These are phyloP conservation scores for Ommatoiulus sabulosus DNA, from an alignment of 2,888 invertebrate species.

Conservation along the genomic window DNA sequence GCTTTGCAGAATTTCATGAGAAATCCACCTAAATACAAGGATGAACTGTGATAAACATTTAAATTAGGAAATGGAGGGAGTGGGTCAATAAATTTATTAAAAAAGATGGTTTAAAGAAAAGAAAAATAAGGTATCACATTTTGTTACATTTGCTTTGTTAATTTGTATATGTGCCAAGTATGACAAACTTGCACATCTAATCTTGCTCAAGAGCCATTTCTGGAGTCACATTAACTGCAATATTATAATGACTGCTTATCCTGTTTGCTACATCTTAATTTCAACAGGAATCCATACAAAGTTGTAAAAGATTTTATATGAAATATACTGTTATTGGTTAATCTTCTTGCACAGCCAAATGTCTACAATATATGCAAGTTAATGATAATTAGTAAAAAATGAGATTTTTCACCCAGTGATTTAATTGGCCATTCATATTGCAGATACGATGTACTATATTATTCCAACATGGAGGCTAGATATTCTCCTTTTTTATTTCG, in stretches of 20 bases:
- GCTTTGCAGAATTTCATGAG: conserved; percentile 73
- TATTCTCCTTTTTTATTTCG: neutral
- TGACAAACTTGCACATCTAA: neutral
- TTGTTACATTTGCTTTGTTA: too few species aligned
- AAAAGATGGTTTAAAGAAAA: neutral
- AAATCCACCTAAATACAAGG: conserved; percentile 61
- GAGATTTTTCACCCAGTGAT: neutral
- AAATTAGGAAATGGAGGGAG: neutral
- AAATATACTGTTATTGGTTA: too few species aligned
- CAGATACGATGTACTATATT: neutral
- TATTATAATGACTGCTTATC: neutral
- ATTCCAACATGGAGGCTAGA: neutral
- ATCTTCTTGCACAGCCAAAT: too few species aligned
- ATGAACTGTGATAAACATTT: conserved; percentile 62
- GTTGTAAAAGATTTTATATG: too few species aligned
- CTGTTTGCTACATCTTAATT: neutral
- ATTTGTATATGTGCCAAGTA: neutral
- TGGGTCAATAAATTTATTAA: neutral
- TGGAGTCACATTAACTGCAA: neutral
- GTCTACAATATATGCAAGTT: too few species aligned
- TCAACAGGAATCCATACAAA: too few species aligned
- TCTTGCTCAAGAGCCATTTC: neutral
- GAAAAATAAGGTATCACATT: neutral
- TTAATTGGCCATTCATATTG: neutral
- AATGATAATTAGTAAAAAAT: too few species aligned